These are phyloP conservation scores for Minunthozetes semirufus DNA, from an alignment of 2,888 invertebrate species.

Conservation along the genomic window DNA sequence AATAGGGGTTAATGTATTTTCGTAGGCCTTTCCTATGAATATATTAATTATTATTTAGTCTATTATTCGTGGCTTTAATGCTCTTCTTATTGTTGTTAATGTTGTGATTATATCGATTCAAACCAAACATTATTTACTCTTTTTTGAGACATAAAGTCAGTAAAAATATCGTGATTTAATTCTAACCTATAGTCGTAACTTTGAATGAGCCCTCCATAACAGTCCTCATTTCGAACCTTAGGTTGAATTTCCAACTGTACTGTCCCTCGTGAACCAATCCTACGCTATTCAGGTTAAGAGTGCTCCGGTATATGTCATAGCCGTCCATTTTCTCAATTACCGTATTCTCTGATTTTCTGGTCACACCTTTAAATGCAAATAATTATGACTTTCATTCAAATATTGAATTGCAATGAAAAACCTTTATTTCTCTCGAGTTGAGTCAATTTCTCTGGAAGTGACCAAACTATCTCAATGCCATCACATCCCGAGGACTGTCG, in stretches of 20 bases:
- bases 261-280: not conserved
- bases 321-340: not conserved
- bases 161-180: not conserved
- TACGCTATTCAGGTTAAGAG: not conserved
- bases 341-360: not conserved
- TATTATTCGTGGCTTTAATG: not conserved
- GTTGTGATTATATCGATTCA: not conserved
- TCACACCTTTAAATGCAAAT: not conserved
- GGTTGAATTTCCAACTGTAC: slow-evolving; percentile 7
- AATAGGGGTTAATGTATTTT: not conserved
- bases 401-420: not conserved
- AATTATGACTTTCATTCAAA: not conserved
- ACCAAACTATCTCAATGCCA: slow-evolving; percentile 1
- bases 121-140: not conserved
- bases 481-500: not conserved
- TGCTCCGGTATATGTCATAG: not conserved
- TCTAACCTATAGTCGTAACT: not conserved
- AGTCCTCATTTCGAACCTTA: slow-evolving; percentile 18
- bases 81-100: not conserved
- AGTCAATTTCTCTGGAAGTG: not conserved
- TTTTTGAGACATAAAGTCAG: no score
- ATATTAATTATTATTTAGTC: not conserved
- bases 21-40: not conserved
- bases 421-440: not conserved
- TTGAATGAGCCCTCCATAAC: not conserved